Conservation (phyloP, 2,113 vertebrate genomes). For the Periophthalmus modestus region DNA sequence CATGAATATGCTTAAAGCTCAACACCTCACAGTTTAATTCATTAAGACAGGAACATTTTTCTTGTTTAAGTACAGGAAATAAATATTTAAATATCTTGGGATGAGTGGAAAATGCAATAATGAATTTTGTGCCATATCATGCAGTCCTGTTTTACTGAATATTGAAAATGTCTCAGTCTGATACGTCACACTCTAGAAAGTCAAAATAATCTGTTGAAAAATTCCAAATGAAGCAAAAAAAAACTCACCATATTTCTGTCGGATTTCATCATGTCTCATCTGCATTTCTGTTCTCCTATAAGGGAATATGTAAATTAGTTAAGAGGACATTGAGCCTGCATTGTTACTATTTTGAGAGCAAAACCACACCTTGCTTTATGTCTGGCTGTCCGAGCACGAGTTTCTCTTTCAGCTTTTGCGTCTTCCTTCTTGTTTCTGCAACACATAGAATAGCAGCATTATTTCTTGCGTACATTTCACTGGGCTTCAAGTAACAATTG, state of each 20-base stretch:
- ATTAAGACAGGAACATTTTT: too few species aligned
- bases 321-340: neutral
- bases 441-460: neutral
- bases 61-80: too few species aligned
- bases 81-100: too few species aligned
- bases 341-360: neutral
- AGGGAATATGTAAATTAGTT: constrained; percentile 5
- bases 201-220: neutral
- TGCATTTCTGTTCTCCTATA: constrained; percentile 90
- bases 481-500: too few species aligned
- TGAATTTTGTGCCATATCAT: too few species aligned
- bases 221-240: neutral
- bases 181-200: neutral
- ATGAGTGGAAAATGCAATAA: too few species aligned
- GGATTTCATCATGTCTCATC: constrained; percentile 90
- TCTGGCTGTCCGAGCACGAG: constrained; percentile 77
- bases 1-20: too few species aligned
- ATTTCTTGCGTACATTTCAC: neutral
- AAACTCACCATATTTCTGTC: constrained; percentile 90
- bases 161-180: too few species aligned
- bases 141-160: too few species aligned
- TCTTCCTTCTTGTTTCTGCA: constrained; percentile 71
- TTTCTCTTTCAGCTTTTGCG: constrained; percentile 76
- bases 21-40: too few species aligned
- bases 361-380: constrained; percentile 88